Evolutionary conservation across 2,888 invertebrate genomes (phyloP).

Genomic region (Heliconius charithonia): DNA sequence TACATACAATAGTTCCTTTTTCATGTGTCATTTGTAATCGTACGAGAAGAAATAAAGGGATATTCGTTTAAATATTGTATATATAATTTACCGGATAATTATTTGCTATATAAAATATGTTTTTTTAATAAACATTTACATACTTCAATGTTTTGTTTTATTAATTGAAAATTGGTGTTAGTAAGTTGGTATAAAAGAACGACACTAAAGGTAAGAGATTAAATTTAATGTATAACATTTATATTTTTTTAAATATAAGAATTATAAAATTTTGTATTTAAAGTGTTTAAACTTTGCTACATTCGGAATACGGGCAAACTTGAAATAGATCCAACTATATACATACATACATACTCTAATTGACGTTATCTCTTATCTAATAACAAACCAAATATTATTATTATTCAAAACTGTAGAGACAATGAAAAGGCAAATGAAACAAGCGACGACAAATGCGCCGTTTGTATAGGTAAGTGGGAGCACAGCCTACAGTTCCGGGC

Average conservation of each 20-base stretch:
- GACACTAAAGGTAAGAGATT: not conserved
- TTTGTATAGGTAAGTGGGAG: slow-evolving; percentile 12
- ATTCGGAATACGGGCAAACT: not conserved
- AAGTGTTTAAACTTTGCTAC: not conserved
- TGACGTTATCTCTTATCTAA: slow-evolving; percentile 8
- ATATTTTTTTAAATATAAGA: no score
- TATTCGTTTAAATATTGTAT: slow-evolving; percentile 76
- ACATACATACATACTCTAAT: not conserved
- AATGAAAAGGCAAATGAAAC: slow-evolving; percentile 9
- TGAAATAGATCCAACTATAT: not conserved
- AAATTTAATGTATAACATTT: not conserved
- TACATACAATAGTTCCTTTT: slow-evolving; percentile 83
- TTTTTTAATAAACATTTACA: slow-evolving; percentile 82
- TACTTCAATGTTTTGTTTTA: slow-evolving; percentile 50
- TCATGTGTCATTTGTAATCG: slow-evolving; percentile 82
- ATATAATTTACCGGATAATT: slow-evolving; percentile 78
- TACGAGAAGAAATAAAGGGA: slow-evolving; percentile 71
- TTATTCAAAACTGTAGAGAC: slow-evolving; percentile 3
- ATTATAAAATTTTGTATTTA: no score
- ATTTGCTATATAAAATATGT: slow-evolving; percentile 83
- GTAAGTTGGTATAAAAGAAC: not conserved
- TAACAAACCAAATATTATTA: not conserved
- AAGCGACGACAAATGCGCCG: slow-evolving; percentile 27
- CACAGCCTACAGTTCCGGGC: slow-evolving; percentile 46
- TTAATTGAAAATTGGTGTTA: not conserved